phyloP scores from a whole-genome alignment of 2,888 invertebrate genomes.

The Trimorus sp. region DNA sequence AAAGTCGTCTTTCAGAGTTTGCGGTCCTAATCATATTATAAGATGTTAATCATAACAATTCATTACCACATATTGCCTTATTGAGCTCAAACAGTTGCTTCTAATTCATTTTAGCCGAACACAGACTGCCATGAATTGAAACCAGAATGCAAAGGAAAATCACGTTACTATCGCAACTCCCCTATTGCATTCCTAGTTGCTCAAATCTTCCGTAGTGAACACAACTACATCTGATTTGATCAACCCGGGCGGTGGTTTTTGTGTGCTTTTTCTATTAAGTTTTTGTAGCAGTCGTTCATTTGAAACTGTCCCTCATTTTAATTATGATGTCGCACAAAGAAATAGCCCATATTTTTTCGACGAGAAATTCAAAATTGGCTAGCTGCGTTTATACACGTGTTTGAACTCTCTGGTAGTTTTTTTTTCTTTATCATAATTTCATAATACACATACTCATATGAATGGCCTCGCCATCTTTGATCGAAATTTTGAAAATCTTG shows the following conservation, averaged over 20 bases:
- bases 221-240: neutral
- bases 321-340: neutral
- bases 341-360: neutral
- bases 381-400: neutral
- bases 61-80: no score
- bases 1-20: no score
- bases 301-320: neutral
- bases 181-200: neutral
- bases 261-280: neutral
- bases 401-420: neutral
- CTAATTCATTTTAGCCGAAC: neutral
- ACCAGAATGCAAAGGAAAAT: neutral
- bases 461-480: neutral
- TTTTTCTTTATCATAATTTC: no score
- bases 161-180: neutral
- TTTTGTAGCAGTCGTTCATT: neutral
- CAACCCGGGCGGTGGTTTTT: neutral
- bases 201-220: slow-evolving; percentile 1
- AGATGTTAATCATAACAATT: no score
- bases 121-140: neutral
- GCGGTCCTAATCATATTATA: no score
- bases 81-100: no score
- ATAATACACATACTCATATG: neutral
- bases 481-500: neutral
- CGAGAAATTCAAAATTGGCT: neutral